Conservation (phyloP, 2,888 invertebrate species). For the Lepas anatifera region DNA sequence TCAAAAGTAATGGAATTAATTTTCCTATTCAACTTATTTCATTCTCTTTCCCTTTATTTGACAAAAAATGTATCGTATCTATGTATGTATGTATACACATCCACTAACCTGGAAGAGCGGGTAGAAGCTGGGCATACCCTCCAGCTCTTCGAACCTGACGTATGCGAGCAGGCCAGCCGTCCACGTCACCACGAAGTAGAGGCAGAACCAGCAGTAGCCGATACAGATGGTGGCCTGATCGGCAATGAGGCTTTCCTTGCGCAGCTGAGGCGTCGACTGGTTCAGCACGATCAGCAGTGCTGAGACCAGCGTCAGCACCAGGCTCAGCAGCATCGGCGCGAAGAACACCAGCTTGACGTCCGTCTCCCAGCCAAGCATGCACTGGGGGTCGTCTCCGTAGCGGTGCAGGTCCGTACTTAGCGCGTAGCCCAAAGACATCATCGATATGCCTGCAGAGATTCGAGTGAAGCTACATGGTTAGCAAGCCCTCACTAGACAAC, state of each 20-base stretch:
- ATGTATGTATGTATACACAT: too few relatives aligned
- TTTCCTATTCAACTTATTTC: too few relatives aligned
- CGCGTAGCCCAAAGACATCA: not conserved
- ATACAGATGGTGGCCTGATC: constrained; percentile 24
- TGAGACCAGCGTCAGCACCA: constrained; percentile 18
- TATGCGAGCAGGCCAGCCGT: constrained; percentile 22
- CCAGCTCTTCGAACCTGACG: constrained; percentile 10
- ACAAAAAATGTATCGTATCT: too few relatives aligned
- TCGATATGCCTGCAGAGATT: constrained; percentile 15
- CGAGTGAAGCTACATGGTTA: too few relatives aligned
- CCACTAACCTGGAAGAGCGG: constrained; percentile 24
- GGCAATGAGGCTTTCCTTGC: constrained; percentile 23
- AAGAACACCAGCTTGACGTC: constrained; percentile 21
- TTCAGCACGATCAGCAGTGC: constrained; percentile 22
- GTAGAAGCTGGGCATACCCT: constrained; percentile 21
- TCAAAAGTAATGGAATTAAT: too few relatives aligned
- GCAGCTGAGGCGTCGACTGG: constrained; percentile 16
- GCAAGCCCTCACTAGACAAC: too few relatives aligned
- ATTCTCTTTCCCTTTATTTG: too few relatives aligned
- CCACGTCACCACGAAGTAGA: constrained; percentile 24
- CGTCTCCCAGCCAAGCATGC: constrained; percentile 23
- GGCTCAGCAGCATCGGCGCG: constrained; percentile 16
- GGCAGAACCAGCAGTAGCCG: constrained; percentile 19
- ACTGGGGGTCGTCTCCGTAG: constrained; percentile 25
- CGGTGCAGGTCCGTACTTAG: constrained; percentile 13